Base-by-base conservation (phyloP, 2,797 vertebrate genomes). In the Synaphobranchus kaupii region DNA sequence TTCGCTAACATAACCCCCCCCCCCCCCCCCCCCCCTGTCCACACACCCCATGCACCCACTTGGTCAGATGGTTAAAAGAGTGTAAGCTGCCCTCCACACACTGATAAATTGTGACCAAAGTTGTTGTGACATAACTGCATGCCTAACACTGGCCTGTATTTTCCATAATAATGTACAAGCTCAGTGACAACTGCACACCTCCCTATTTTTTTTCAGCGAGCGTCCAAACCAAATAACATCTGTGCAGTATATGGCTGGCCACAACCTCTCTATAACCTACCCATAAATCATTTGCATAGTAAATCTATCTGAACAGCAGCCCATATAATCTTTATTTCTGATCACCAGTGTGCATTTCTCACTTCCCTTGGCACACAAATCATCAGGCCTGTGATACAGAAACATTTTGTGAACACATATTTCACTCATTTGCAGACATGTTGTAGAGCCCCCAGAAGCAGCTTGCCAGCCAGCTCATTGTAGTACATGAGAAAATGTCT, bases 371-470 rank as follows among this genome's bases (percentile, higher is more conserved):
- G 80, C 80, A 83, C 50, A 83, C 80, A 83, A 50, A 50, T 83
- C 50, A 83, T 17, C 28, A 48, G 34, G 76, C 34, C 76, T 82
- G 50, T 82, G 85, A 44, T 86, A 86, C 58, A 48, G 71, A 81
- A 81, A 86, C 54, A 60, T 86, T 86, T 81, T 47, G 34, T 60
- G 81, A 86, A 86, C 56, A 78, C 58, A 71, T 87, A 87, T 87
- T 87, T 87, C 52, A 44, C 9, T 58, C 80, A 84, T 84, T 56
- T 80, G 66, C 83, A 76, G 34, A 84, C 34, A 84, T 78, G 48
- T 80, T 50, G 56, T 31, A 22, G 34, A 34, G 82, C n/a, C 56
- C 58, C 58, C n/a, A 9, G 66, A 50, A 71, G 50, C 56, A 22
- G n/a, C 68, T 52, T 73, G 25, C 87, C 68, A n/a, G 84, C 56